Conservation (phyloP, 2,888 invertebrate genomes). For the Monoplex corrugatus region DNA sequence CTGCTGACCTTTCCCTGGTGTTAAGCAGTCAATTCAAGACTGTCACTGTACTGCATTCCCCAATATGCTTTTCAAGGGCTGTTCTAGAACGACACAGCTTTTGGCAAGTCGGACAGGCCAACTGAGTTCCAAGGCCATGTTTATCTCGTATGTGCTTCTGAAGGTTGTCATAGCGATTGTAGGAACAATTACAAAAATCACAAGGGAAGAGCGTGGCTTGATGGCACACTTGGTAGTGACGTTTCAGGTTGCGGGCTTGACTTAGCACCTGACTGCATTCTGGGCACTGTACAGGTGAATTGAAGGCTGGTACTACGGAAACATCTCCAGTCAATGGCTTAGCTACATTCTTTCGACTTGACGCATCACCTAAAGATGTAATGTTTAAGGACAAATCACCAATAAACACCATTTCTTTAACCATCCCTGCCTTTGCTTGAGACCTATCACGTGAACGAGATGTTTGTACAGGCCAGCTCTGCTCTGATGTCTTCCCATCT, state of each 20-base stretch:
- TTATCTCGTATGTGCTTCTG: slow-evolving; percentile 46
- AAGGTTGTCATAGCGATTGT: slow-evolving; percentile 43
- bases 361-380: not conserved
- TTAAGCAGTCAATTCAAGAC: too few species aligned
- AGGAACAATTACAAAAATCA: slow-evolving; percentile 46
- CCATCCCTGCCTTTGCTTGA: not conserved
- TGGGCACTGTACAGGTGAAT: slow-evolving; percentile 38
- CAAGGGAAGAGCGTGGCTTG: slow-evolving; percentile 39
- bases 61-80: slow-evolving; percentile 49
- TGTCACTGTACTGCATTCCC: not conserved
- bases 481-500: not conserved
- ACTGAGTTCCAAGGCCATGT: slow-evolving; percentile 48
- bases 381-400: not conserved
- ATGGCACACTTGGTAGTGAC: slow-evolving; percentile 49
- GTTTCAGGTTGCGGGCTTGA: slow-evolving; percentile 40
- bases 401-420: not conserved
- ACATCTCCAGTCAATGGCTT: not conserved
- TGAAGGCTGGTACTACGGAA: not conserved
- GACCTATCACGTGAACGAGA: not conserved
- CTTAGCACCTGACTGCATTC: slow-evolving; percentile 43
- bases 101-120: slow-evolving; percentile 50
- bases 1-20: too few species aligned
- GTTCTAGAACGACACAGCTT: slow-evolving; percentile 45
- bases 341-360: not conserved
- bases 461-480: not conserved